Evolutionary conservation across 2,113 vertebrate genomes (phyloP).

Genomic region (Hepsetus odoe): DNA sequence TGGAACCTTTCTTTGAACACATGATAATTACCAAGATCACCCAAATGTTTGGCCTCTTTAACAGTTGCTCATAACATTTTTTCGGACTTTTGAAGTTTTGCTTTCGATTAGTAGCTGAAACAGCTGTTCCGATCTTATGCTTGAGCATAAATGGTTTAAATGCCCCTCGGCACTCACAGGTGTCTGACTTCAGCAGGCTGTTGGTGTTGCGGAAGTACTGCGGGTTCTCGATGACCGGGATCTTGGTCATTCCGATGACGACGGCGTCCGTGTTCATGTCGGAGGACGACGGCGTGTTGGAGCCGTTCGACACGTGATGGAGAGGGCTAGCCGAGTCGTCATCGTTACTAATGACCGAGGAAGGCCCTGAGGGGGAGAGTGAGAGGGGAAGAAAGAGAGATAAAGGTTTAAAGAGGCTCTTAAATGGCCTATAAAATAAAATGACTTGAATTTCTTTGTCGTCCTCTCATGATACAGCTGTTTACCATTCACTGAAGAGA

Average conservation of each 20-base stretch:
- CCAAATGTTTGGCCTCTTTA: too few species aligned
- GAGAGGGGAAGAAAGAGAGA: background rate
- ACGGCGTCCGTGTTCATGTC: constrained; percentile 86
- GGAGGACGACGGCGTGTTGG: constrained; percentile 86
- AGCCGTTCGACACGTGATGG: constrained; percentile 88
- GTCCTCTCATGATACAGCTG: background rate
- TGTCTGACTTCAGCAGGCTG: constrained; percentile 85
- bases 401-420: background rate
- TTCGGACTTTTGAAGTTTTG: too few species aligned
- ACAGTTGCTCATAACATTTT: too few species aligned
- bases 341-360: constrained; percentile 88
- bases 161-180: constrained; percentile 77
- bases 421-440: constrained; percentile 7
- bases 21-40: too few species aligned
- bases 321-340: constrained; percentile 88
- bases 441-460: background rate
- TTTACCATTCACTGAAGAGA: background rate
- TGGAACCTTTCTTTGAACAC: too few species aligned
- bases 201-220: constrained; percentile 89
- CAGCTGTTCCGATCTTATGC: too few species aligned
- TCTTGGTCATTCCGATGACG: constrained; percentile 91
- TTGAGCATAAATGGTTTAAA: background rate
- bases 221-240: constrained; percentile 89
- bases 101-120: too few species aligned
- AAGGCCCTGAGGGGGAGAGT: constrained; percentile 73